Conservation (phyloP, 2,113 vertebrate genomes). For the Pelusios castaneus region DNA sequence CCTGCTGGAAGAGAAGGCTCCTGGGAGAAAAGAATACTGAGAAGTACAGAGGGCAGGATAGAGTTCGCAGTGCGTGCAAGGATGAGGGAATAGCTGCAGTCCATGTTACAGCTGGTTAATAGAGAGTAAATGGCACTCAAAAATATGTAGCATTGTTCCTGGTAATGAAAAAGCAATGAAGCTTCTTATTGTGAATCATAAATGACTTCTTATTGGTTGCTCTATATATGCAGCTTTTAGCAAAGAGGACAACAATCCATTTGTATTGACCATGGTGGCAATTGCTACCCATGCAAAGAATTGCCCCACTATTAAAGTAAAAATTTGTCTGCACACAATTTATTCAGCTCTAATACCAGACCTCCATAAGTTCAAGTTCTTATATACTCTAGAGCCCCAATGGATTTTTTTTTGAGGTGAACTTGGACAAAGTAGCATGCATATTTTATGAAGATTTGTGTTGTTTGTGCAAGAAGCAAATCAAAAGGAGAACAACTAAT, state of each 20-base stretch:
- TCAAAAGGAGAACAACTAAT: background rate
- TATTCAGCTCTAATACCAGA: slow-evolving; percentile 9
- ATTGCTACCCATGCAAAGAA: background rate
- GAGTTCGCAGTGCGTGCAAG: background rate
- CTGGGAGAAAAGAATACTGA: background rate
- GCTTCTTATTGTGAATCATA: background rate
- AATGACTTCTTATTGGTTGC: background rate
- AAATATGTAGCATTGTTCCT: background rate
- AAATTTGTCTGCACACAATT: slow-evolving; percentile 2
- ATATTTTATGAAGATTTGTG: background rate
- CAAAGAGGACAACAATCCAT: background rate
- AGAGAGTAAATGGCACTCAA: background rate
- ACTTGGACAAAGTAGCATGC: background rate
- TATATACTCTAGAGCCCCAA: background rate
- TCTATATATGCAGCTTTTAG: background rate
- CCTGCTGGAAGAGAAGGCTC: background rate
- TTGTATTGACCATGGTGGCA: background rate
- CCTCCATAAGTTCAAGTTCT: background rate
- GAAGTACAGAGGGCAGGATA: background rate
- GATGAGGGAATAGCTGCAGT: background rate
- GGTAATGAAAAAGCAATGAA: background rate
- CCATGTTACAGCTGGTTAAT: background rate
- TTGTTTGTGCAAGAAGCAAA: background rate
- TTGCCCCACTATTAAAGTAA: background rate
- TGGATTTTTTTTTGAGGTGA: background rate